Base-by-base conservation (phyloP, 2,113 vertebrate species). In the Thunnus maccoyii region DNA sequence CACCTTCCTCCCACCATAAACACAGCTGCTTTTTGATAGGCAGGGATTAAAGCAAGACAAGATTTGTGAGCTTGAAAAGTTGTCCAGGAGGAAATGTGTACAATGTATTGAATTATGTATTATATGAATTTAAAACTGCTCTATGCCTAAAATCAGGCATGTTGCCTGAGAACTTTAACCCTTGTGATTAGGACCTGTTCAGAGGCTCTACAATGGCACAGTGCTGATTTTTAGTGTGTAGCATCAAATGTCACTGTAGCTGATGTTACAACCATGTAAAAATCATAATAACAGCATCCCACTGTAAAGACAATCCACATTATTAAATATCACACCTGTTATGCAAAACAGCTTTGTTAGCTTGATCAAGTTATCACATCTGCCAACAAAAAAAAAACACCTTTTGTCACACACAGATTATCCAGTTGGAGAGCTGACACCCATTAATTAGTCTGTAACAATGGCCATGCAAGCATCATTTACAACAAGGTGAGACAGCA, bases 381-480 rank as follows among this genome's bases (percentile, higher is more conserved):
- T 2, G 48, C 52, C 54, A 36, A 58, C n/a, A 12, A 55, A 70
- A 12, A 76, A 58, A 36, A 36, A 36, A 7, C 9, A 41, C 20
- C 47, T 44, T 36, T 71, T 14, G 71, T 32, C 68, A 56, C 62
- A 36, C 51, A 14, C 65, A 56, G 57, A 88, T 78, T 36, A 57
- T 46, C n/a, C 13, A 48, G 16, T 14, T 56, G 25, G 27, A 61
- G 67, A 32, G 63, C 36, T 56, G 66, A 50, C 62, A 51, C 14
- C 20, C 69, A 10, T 67, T 68, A 41, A 77, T 55, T 44, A 64
- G 25, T 14, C n/a, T 3, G 20, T 4, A 54, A 27, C 82, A 60
- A 51, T 16, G 44, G 22, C 4, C 46, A 16, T 20, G n/a, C 52
- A 3, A 17, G 0, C 16, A 7, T 44, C 0, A 1, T 41, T 72